Percentiles rank a stretch among this genome's conserved stretches.
phyloP scores from a whole-genome alignment of 2,888 invertebrate genomes.

The Xanthorhoe spadicearia region DNA sequence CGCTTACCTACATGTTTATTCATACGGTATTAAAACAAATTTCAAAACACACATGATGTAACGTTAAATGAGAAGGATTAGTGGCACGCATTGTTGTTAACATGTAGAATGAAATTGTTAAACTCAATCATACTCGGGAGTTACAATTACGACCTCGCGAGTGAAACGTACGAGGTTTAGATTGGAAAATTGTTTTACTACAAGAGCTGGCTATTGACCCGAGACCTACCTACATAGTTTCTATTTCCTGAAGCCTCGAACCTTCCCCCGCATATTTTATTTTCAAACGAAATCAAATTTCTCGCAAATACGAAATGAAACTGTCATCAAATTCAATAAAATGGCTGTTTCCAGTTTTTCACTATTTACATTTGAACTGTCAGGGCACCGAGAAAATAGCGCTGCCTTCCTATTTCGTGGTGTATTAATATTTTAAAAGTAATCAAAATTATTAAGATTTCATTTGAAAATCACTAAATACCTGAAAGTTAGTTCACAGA shows the following conservation, averaged over 20 bases:
- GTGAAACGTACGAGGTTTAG: conserved; percentile 44
- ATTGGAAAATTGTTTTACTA: conserved; percentile 59
- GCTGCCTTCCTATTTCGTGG: background rate
- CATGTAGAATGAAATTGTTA: conserved; percentile 43
- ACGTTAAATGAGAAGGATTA: conserved; percentile 45
- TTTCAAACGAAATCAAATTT: conserved; percentile 20
- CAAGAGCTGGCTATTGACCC: conserved; percentile 56
- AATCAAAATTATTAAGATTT: background rate
- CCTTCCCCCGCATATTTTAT: conserved; percentile 5
- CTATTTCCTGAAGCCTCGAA: conserved; percentile 7
- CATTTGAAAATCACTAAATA: background rate
- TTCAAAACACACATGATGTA: conserved; percentile 51
- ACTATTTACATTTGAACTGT: conserved; percentile 8
- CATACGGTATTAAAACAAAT: conserved; percentile 48
- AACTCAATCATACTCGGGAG: conserved; percentile 28
- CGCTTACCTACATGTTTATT: conserved; percentile 50
- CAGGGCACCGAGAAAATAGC: conserved; percentile 10
- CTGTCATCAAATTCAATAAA: conserved; percentile 8
- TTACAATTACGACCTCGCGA: conserved; percentile 41
- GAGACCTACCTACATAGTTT: conserved; percentile 10
- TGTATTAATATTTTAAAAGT: background rate
- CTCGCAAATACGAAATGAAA: conserved; percentile 11
- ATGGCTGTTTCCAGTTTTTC: conserved; percentile 16
- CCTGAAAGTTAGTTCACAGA: conserved; percentile 11
- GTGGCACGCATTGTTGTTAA: conserved; percentile 45